Base-by-base conservation (phyloP, 2,888 invertebrate genomes). In the Xiphydria camelus region DNA sequence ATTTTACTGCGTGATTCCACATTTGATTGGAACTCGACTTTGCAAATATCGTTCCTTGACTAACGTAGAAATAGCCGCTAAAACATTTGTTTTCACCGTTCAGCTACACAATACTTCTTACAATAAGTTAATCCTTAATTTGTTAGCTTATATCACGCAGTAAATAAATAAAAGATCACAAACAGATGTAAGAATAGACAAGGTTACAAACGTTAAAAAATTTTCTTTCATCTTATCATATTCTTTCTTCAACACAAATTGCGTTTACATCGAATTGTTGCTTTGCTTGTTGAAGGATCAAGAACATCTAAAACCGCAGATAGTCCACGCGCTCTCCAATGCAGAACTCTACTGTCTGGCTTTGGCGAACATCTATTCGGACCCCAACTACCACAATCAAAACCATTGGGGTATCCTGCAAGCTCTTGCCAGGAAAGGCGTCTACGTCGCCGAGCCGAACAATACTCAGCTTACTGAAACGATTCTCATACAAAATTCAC, bases 401-500 rank as follows among this genome's bases (percentile, higher is more conserved):
- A 95, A 94, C 81, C 95, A 96, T 79, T 90, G 90, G 87, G 90
- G 93, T 74, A 93, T 96, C 72, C 84, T 96, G 70, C 94, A 95
- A 81, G 92, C 93, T 44, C 81, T 97, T 68, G 86, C 91, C 59
- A 82, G 95, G 70, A 95, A 95, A 78, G 94, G 95, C 51, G 88
- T 94, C 47, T 90, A 87, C 69, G 87, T 92, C 55, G 82, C 83
- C 45, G 92, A 94, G 75, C 85, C 89, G 49, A 83, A 87, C 47
- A 94, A 93, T 77, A 84, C 87, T 69, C 89, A 91, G 71, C 87
- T 96, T 75, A 96, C 96, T 29, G 96, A 96, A 80, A 95, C 94
- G 49, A 91, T 92, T 65, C 87, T 97, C 66, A 93, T 94, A 76
- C 94, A 96, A 82, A 94, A 92, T 57, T 93, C 93, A 75, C 96